phyloP scores from a whole-genome alignment of 1,140 invertebrate species.

The Octopus sinensis region DNA sequence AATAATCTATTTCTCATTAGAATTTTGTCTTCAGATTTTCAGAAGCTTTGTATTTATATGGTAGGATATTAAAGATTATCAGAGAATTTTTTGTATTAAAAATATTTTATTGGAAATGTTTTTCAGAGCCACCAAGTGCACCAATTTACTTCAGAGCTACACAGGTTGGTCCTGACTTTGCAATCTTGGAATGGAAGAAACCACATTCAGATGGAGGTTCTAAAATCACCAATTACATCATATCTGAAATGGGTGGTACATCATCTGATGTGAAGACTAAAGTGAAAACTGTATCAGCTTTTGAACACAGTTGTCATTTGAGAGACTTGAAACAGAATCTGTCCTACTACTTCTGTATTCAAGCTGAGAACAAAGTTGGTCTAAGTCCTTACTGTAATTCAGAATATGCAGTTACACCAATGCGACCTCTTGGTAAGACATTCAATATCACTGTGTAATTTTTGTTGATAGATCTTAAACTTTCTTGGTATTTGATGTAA shows the following conservation, averaged over 20 bases:
- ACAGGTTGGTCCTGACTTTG: constrained; percentile 87
- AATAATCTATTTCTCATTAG: background rate
- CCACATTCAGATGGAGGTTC: constrained; percentile 88
- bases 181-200: constrained; percentile 88
- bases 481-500: background rate
- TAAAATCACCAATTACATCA: constrained; percentile 65
- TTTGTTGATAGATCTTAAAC: background rate
- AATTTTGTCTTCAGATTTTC: background rate
- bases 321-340: constrained; percentile 85
- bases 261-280: constrained; percentile 66
- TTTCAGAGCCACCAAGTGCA: constrained; percentile 81
- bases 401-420: constrained; percentile 59
- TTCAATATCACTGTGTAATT: background rate
- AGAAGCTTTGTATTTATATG: background rate
- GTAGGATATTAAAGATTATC: background rate
- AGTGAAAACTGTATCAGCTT: constrained; percentile 37
- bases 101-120: constrained; percentile 56
- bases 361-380: constrained; percentile 93
- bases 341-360: constrained; percentile 93
- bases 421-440: constrained; percentile 40
- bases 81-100: background rate
- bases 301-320: constrained; percentile 54
- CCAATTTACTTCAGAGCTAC: constrained; percentile 90
- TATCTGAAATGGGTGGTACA: constrained; percentile 49
- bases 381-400: constrained; percentile 81